Percentiles rank a stretch among this genome's conserved stretches.
phyloP scores from a whole-genome alignment of 2,113 vertebrate genomes.

The Alosa alosa region DNA sequence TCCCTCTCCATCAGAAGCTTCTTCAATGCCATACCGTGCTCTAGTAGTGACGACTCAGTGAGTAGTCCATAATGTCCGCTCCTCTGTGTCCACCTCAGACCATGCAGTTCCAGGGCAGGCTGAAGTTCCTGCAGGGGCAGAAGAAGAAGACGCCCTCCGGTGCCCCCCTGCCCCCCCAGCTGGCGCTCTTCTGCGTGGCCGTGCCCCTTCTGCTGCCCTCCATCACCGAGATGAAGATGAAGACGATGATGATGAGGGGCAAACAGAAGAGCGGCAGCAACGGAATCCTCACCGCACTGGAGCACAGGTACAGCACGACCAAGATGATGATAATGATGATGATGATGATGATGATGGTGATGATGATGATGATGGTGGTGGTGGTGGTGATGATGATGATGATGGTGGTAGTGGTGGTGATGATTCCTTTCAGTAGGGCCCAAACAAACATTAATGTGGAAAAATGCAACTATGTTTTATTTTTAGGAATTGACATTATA shows the following conservation, averaged over 20 bases:
- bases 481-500: too few relatives aligned
- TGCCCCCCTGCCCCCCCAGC: slow-evolving; percentile 73
- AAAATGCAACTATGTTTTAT: not conserved
- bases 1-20: not conserved
- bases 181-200: slow-evolving; percentile 89
- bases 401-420: too few relatives aligned
- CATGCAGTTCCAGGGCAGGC: slow-evolving; percentile 94
- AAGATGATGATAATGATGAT: not conserved
- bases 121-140: slow-evolving; percentile 94
- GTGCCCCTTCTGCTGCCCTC: slow-evolving; percentile 86
- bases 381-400: not conserved
- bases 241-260: slow-evolving; percentile 75
- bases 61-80: too few relatives aligned
- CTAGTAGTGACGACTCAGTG: too few relatives aligned
- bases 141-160: slow-evolving; percentile 84
- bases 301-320: slow-evolving; percentile 56
- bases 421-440: too few relatives aligned
- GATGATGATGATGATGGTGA: too few relatives aligned
- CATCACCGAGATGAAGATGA: slow-evolving; percentile 82
- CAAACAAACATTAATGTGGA: not conserved
- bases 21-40: too few relatives aligned
- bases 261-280: slow-evolving; percentile 74
- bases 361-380: too few relatives aligned
- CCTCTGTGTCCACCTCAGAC: slow-evolving; percentile 67
- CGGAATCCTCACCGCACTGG: slow-evolving; percentile 54